phyloP scores from a whole-genome alignment of 2,113 vertebrate genomes.

The Pterocles orientalis region DNA sequence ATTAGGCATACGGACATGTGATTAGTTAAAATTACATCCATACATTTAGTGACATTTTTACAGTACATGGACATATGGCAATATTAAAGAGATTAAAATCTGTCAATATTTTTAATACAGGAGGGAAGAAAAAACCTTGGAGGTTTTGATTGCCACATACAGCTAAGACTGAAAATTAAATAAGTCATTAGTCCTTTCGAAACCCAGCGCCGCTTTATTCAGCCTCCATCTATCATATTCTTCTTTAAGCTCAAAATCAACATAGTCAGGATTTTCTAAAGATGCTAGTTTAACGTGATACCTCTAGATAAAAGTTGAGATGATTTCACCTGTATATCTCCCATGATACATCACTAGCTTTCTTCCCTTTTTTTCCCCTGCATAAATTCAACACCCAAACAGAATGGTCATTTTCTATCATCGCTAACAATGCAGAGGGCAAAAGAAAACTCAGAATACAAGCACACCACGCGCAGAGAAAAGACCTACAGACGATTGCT shows the following conservation, averaged over 20 bases:
- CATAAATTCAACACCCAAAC: neutral
- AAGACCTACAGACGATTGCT: neutral
- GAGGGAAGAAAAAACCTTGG: neutral
- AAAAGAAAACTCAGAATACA: neutral
- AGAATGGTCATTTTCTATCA: neutral
- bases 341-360: rapidly evolving
- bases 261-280: neutral
- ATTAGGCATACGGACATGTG: neutral
- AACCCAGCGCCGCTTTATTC: neutral
- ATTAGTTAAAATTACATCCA: neutral
- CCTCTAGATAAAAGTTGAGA: neutral
- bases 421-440: neutral
- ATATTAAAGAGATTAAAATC: neutral
- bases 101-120: neutral
- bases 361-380: neutral
- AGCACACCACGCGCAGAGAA: neutral
- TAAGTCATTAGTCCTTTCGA: neutral
- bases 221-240: neutral
- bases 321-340: neutral
- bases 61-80: conserved; percentile 6
- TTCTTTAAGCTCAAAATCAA: neutral
- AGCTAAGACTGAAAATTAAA: neutral
- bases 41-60: neutral
- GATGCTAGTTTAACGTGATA: neutral
- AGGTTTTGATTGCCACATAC: neutral